Percentiles rank a stretch among this genome's conserved stretches.
Conservation (phyloP, 2,797 vertebrate species). For the Naso thynnoides region DNA sequence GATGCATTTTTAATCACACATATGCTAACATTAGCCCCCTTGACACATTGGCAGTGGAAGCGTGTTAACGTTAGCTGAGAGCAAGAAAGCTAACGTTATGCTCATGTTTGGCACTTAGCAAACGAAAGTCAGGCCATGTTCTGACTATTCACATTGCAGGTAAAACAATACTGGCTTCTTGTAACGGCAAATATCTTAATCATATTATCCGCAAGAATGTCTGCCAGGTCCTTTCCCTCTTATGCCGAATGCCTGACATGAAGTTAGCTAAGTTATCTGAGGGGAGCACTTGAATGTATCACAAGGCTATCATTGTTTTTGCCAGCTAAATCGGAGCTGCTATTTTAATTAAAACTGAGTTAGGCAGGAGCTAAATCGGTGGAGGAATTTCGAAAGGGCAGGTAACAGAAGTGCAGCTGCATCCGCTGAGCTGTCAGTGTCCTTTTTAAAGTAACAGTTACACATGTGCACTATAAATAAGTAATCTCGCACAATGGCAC, state of each 20-base stretch:
- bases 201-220: neutral
- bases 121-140: neutral
- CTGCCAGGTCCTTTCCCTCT: neutral
- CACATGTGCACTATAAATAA: neutral
- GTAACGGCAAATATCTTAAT: neutral
- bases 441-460: neutral
- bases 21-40: slow-evolving; percentile 59
- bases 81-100: slow-evolving; percentile 33
- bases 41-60: slow-evolving; percentile 22
- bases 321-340: too few species aligned
- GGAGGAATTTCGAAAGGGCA: neutral
- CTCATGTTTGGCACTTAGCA: neutral
- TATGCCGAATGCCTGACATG: neutral
- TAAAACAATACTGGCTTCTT: neutral
- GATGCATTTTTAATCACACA: slow-evolving; percentile 20
- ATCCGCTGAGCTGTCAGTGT: neutral
- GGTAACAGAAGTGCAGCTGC: neutral
- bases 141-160: too few species aligned
- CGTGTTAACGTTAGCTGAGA: slow-evolving; percentile 27
- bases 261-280: slow-evolving; percentile 2
- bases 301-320: slow-evolving; percentile 14
- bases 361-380: neutral
- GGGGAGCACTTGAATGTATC: neutral
- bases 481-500: neutral
- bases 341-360: neutral